Percentiles rank a stretch among this genome's conserved stretches.
Evolutionary conservation across 2,888 invertebrate genomes (phyloP).

Genomic region (Sarcophaga subvicina): DNA sequence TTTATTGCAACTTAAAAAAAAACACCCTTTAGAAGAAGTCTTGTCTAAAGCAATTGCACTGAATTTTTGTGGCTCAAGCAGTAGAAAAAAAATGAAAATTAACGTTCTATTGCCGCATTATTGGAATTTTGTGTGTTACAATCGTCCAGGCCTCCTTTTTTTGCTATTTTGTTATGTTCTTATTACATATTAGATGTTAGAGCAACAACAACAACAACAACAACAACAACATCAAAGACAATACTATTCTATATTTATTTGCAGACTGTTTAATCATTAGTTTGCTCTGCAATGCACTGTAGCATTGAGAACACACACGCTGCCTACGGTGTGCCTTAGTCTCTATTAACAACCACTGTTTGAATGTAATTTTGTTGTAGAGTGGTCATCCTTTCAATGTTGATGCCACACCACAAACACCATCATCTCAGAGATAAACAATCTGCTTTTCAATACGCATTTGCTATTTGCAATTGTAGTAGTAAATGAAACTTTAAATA

Average conservation of each 20-base stretch:
- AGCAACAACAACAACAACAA: background rate
- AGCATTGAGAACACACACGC: conserved; percentile 63
- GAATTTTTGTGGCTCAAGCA: conserved; percentile 40
- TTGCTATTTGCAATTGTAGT: conserved; percentile 9
- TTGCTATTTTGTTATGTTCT: conserved; percentile 18
- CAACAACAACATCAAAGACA: background rate
- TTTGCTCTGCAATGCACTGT: background rate
- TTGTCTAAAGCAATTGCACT: conserved; percentile 67
- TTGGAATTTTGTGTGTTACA: conserved; percentile 57
- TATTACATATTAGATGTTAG: conserved; percentile 52
- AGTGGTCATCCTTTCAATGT: conserved; percentile 54
- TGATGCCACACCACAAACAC: conserved; percentile 20
- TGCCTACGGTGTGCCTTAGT: background rate
- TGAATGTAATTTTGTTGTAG: conserved; percentile 45
- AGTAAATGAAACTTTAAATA: conserved; percentile 27
- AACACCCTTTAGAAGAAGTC: conserved; percentile 40
- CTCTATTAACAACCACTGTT: conserved; percentile 27
- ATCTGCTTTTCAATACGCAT: conserved; percentile 18
- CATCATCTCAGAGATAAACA: background rate
- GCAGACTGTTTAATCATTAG: conserved; percentile 62
- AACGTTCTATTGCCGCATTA: conserved; percentile 53
- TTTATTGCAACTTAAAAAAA: too few species aligned
- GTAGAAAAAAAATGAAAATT: conserved; percentile 17
- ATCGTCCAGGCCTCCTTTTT: conserved; percentile 34
- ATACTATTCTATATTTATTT: conserved; percentile 23